phyloP scores from a whole-genome alignment of 2,797 vertebrate genomes.

The Tinamus major region DNA sequence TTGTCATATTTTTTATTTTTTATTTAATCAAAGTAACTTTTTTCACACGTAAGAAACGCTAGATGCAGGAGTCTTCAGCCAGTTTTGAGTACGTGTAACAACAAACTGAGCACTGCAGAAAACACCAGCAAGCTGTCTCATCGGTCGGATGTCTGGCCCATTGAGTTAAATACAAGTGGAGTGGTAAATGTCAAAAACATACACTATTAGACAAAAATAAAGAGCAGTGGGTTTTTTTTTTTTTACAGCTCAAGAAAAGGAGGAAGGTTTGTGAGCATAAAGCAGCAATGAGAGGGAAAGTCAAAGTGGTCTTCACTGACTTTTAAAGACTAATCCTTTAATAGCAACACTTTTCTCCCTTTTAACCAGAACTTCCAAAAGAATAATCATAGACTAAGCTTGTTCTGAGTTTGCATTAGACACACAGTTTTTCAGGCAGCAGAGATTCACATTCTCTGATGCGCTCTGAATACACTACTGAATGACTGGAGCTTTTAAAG shows the following conservation, averaged over 20 bases:
- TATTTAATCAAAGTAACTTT: background rate
- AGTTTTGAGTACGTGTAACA: background rate
- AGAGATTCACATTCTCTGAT: background rate
- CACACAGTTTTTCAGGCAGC: background rate
- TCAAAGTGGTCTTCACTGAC: background rate
- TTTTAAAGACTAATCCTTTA: background rate
- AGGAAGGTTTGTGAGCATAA: background rate
- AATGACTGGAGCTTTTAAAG: background rate
- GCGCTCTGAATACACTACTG: background rate
- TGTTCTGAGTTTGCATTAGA: background rate
- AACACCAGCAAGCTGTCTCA: background rate
- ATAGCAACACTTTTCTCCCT: background rate
- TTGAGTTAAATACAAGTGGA: background rate
- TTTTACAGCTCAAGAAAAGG: background rate
- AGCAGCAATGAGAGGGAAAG: background rate
- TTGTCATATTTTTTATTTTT: rapidly evolving
- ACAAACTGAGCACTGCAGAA: background rate
- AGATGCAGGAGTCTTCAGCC: background rate
- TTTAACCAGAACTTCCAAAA: background rate
- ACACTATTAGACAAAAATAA: background rate
- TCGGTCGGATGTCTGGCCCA: background rate
- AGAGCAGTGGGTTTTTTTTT: background rate
- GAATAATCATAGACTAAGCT: background rate
- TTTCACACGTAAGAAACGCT: background rate
- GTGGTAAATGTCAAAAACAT: background rate